Evolutionary conservation across 1,140 invertebrate species (phyloP).

Genomic region (Sitobion miscanthi): DNA sequence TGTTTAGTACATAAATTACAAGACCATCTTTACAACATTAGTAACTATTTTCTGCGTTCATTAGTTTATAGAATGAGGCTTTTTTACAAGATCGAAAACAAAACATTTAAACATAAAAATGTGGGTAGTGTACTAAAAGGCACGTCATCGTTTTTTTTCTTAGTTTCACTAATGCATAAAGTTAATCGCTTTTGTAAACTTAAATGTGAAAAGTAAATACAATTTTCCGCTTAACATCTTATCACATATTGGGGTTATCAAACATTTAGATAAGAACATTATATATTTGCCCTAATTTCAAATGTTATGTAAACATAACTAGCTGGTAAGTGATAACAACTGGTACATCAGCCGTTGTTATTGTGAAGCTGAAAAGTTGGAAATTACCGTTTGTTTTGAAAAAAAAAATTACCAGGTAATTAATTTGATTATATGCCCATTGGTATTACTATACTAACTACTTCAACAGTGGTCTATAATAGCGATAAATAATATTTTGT

Average conservation of each 20-base stretch:
- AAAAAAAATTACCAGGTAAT: background rate
- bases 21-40: background rate
- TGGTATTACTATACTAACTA: background rate
- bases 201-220: background rate
- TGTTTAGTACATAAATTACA: background rate
- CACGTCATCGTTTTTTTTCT: background rate
- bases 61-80: background rate
- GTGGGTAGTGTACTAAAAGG: background rate
- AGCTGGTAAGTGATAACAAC: background rate
- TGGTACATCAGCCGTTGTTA: background rate
- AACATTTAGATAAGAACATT: background rate
- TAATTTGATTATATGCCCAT: background rate
- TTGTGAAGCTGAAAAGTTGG: background rate
- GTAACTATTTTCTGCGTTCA: background rate
- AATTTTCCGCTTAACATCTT: background rate
- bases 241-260: background rate
- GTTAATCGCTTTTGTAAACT: background rate
- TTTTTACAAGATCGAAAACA: background rate
- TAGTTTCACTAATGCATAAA: background rate
- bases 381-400: background rate
- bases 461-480: background rate
- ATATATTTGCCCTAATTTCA: background rate
- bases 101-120: background rate
- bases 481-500: too few relatives aligned
- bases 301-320: background rate